A percentile compares a stretch with the other conserved stretches of the same genome.
phyloP scores from a whole-genome alignment of 2,888 invertebrate genomes.

The Coremacera marginata region DNA sequence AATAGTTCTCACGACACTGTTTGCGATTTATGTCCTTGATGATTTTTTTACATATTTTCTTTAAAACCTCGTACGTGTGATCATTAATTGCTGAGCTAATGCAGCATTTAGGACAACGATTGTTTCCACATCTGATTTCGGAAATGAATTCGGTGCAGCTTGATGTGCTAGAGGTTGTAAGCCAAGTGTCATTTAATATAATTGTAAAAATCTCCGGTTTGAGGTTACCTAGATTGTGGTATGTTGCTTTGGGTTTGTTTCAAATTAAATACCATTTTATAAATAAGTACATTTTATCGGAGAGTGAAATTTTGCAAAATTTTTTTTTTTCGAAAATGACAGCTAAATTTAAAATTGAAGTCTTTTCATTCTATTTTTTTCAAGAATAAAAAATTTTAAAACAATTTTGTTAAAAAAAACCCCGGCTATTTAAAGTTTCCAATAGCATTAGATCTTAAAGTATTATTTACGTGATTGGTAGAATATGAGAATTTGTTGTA shows the following conservation, averaged over 20 bases:
- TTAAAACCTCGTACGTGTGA: slow-evolving; percentile 58
- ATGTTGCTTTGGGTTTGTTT: slow-evolving; percentile 46
- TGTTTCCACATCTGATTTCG: slow-evolving; percentile 47
- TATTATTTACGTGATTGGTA: background rate
- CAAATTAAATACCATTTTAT: slow-evolving; percentile 53
- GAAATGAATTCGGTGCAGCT: slow-evolving; percentile 53
- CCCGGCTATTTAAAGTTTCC: background rate
- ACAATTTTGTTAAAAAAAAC: background rate
- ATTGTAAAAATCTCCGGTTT: too few relatives aligned
- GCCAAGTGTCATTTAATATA: background rate
- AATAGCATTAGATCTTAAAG: background rate
- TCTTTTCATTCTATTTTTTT: slow-evolving; percentile 16
- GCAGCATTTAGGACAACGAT: slow-evolving; percentile 49
- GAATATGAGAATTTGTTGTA: background rate
- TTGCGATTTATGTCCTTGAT: slow-evolving; percentile 55
- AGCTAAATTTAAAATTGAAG: slow-evolving; percentile 29
- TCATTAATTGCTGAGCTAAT: slow-evolving; percentile 51
- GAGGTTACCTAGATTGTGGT: slow-evolving; percentile 51
- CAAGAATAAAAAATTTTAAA: background rate
- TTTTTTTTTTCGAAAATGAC: slow-evolving; percentile 33
- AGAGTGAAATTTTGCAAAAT: slow-evolving; percentile 36
- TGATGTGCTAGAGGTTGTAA: slow-evolving; percentile 49
- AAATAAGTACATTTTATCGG: slow-evolving; percentile 35
- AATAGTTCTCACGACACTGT: slow-evolving; percentile 56
- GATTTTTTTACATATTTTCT: slow-evolving; percentile 60